Percentiles rank a stretch among this genome's conserved stretches.
These are phyloP conservation scores for Nothobranchius furzeri DNA, from an alignment of 2,113 vertebrate species.

Conservation along the genomic window DNA sequence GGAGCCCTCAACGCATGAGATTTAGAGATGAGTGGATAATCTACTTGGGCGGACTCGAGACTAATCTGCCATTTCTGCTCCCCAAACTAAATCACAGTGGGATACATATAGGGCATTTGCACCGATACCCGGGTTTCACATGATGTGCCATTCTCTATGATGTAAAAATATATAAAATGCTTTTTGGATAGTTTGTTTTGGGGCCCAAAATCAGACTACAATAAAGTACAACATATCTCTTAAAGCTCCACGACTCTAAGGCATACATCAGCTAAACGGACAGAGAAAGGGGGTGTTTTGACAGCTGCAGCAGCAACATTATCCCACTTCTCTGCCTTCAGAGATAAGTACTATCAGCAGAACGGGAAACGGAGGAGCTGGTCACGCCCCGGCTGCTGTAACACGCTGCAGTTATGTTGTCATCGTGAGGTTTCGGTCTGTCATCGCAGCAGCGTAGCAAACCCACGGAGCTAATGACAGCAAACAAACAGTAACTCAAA, in stretches of 20 bases:
- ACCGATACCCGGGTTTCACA: conserved; percentile 59
- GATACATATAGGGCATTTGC: conserved; percentile 59
- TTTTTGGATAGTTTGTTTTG: neutral
- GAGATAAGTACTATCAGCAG: conserved; percentile 70
- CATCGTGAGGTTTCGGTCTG: conserved; percentile 44
- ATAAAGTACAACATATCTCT: conserved; percentile 30
- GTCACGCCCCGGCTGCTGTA: conserved; percentile 54
- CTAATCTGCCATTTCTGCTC: conserved; percentile 76
- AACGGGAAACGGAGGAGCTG: conserved; percentile 35
- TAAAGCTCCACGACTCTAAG: conserved; percentile 27
- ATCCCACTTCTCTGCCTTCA: conserved; percentile 39
- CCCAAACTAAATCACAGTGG: conserved; percentile 73
- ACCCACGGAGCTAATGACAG: conserved; percentile 42
- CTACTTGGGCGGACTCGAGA: conserved; percentile 70
- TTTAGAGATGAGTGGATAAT: conserved; percentile 80
- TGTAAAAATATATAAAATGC: too few relatives aligned
- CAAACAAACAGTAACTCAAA: conserved; percentile 31
- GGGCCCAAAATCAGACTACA: conserved; percentile 15
- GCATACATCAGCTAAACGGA: conserved; percentile 39
- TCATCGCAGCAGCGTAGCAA: conserved; percentile 13
- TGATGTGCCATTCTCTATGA: conserved; percentile 7
- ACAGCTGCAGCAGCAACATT: conserved; percentile 48
- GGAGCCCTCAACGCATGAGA: conserved; percentile 73
- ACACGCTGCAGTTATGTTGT: conserved; percentile 44
- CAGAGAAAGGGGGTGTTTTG: conserved; percentile 50